These are phyloP conservation scores for Hydractinia echinata DNA, from an alignment of 30 jellyfish, hydroid and myxozoan species.

Conservation along the genomic window DNA sequence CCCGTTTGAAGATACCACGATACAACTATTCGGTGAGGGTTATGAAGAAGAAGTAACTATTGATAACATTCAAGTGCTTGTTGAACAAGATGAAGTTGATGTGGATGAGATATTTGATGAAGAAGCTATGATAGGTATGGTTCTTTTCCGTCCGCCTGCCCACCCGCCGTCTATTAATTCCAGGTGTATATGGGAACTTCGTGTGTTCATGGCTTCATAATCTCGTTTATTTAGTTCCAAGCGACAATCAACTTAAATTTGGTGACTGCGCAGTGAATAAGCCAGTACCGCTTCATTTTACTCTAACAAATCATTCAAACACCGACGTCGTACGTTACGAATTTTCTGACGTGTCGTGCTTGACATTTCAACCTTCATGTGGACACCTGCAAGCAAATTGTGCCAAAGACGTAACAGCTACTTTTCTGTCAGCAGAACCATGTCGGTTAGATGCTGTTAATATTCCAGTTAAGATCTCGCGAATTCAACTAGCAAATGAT, in stretches of 20 bases:
- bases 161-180: too few species aligned
- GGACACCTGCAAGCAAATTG: slow-evolving; percentile 87
- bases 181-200: too few species aligned
- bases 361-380: slow-evolving; percentile 64
- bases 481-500: slow-evolving; percentile 31
- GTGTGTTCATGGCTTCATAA: too few species aligned
- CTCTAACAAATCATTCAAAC: slow-evolving; percentile 64
- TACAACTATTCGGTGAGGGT: slow-evolving; percentile 82
- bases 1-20: slow-evolving; percentile 77
- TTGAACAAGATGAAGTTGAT: too few species aligned
- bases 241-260: slow-evolving; percentile 55
- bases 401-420: slow-evolving; percentile 69
- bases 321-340: slow-evolving; percentile 58
- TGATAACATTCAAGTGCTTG: slow-evolving; percentile 58
- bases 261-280: slow-evolving; percentile 66
- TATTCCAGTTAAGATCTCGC: slow-evolving; percentile 59
- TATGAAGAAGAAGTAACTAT: slow-evolving; percentile 71
- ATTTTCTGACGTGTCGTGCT: slow-evolving; percentile 65
- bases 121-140: too few species aligned
- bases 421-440: slow-evolving; percentile 51
- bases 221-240: slow-evolving; percentile 49
- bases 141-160: too few species aligned
- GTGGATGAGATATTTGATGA: too few species aligned
- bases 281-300: slow-evolving; percentile 45
- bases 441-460: slow-evolving; percentile 38